Base-by-base conservation (phyloP, 2,113 vertebrate genomes). In the Catagonus wagneri region DNA sequence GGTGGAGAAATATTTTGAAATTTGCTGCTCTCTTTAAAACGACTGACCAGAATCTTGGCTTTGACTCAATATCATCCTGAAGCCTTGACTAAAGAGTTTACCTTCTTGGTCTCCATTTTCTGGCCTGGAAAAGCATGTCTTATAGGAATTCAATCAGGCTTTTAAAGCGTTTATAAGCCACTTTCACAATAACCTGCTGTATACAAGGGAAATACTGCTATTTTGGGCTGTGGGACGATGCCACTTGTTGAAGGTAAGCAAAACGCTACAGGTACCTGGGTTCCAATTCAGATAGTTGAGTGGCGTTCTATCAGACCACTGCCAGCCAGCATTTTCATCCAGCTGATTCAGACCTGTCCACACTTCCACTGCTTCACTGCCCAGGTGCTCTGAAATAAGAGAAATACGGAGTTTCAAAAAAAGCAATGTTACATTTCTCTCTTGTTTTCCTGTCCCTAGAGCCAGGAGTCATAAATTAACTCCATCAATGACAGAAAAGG, bases 341-440 rank as follows among this genome's bases (percentile, higher is more conserved):
- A 99, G 97, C 68, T 98, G 98, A 96, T 99, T 99, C 92, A 99
- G 98, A 27, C 99, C 99, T 0, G 95, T 99, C 99, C 99, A 99
- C 56, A 99, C 98, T 95, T 99, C 98, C 15, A 97, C 60, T 1
- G 98, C 97, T 58, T 99, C 98, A 87, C 94, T 90, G 9, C 98
- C 97, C 92, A 99, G 96, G 76, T 99, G 99, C 91, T 99, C 99
- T 99, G 98, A 93, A 98, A 98, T 44, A 66, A 84, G 54, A 96
- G 94, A 92, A 94, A 20, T 69, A 87, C 0, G 50, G 20, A 79
- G 39, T 61, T 84, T 71, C 20, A 71, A 86, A 75, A 65, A 58
- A 36, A 83, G n/a, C 32, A 52, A 4, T 27, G 2, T 36, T 39
- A 52, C 0, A 2, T 15, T 74, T 60, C 14, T 78, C 94, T 94